phyloP scores from a whole-genome alignment of 92 coral and sea anemone genomes.

The Palythoa caribaeorum region DNA sequence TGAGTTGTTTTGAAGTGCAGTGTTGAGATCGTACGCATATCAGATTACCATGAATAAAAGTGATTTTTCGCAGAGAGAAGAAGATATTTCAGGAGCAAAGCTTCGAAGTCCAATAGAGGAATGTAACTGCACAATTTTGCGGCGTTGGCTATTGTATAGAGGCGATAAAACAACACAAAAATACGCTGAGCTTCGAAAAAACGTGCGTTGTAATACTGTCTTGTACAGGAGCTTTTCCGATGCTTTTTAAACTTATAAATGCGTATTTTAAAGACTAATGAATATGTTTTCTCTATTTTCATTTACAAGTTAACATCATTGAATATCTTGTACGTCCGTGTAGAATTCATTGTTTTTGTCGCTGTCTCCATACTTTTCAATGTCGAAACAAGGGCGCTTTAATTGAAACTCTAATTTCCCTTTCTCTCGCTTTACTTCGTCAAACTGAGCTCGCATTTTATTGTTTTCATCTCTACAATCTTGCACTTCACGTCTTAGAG shows the following conservation, averaged over 20 bases:
- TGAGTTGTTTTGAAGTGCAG: conserved; percentile 35
- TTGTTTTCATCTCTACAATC: conserved; percentile 42
- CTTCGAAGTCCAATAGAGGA: conserved; percentile 42
- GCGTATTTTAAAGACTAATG: conserved; percentile 33
- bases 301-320: conserved; percentile 35
- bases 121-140: conserved; percentile 41
- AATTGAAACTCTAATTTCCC: conserved; percentile 27
- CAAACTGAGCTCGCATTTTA: conserved; percentile 40
- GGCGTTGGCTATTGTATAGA: conserved; percentile 37
- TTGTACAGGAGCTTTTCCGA: conserved; percentile 31
- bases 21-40: conserved; percentile 7
- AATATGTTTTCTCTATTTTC: conserved; percentile 34
- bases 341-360: conserved; percentile 32
- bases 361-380: conserved; percentile 27
- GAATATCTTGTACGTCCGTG: conserved; percentile 19
- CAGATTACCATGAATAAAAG: conserved; percentile 29
- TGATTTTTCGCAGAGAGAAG: conserved; percentile 21
- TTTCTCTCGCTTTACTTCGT: conserved; percentile 41
- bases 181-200: conserved; percentile 10
- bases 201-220: conserved; percentile 25
- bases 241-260: conserved; percentile 21
- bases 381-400: conserved; percentile 3
- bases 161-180: conserved; percentile 9
- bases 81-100: conserved; percentile 37
- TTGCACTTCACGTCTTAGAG: no score